Percentiles rank a stretch among this genome's conserved stretches.
These are phyloP conservation scores for Vulpes vulpes DNA, from an alignment of 2,113 vertebrate genomes.

Conservation along the genomic window DNA sequence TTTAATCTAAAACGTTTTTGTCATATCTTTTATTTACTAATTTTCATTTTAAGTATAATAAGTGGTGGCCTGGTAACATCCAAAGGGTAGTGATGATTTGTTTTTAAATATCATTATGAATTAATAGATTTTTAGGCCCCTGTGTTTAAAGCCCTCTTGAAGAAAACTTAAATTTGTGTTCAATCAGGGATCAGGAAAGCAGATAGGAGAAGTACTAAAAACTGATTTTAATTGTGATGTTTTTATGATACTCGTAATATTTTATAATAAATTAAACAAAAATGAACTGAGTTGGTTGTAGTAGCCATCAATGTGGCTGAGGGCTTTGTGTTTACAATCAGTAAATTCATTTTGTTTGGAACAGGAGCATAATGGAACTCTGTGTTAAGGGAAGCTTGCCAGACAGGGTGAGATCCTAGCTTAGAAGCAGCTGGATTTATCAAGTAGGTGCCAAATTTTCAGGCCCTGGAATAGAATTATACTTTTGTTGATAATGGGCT, in stretches of 20 bases:
- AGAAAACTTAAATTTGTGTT: slow-evolving; percentile 19
- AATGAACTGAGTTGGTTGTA: background rate
- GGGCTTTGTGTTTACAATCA: slow-evolving; percentile 51
- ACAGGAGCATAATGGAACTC: slow-evolving; percentile 4
- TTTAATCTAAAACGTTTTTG: background rate
- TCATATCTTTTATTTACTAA: background rate
- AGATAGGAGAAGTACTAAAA: slow-evolving; percentile 9
- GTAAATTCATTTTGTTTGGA: slow-evolving; percentile 42
- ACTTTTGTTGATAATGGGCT: slow-evolving; percentile 12
- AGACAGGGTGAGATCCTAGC: background rate
- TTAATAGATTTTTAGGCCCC: background rate
- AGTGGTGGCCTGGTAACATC: background rate
- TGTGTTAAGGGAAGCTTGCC: slow-evolving; percentile 27
- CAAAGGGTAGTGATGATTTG: background rate
- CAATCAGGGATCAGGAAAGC: background rate
- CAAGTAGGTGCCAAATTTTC: background rate
- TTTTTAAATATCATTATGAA: slow-evolving; percentile 28
- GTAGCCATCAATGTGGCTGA: background rate
- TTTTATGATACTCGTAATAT: slow-evolving; percentile 17
- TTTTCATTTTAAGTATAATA: slow-evolving; percentile 1
- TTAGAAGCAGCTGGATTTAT: slow-evolving; percentile 31
- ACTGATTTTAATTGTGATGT: background rate
- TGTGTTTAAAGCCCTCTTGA: slow-evolving; percentile 11
- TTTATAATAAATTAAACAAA: slow-evolving; percentile 27
- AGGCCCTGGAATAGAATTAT: background rate